phyloP scores from a whole-genome alignment of 2,113 vertebrate genomes.

The Drymodes brunneopygia region DNA sequence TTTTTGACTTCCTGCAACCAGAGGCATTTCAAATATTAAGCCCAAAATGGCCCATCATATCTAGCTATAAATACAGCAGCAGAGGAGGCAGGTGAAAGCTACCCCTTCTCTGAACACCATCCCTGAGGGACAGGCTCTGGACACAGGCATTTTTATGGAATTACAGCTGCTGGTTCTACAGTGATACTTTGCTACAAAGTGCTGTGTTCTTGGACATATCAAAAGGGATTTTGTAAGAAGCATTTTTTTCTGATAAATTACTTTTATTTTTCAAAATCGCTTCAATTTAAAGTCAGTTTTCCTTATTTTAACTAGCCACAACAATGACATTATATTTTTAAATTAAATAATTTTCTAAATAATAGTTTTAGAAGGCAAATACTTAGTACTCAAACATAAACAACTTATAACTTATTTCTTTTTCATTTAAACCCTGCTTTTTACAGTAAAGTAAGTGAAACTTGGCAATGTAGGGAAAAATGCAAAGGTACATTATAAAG shows the following conservation, averaged over 20 bases:
- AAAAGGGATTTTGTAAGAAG: not conserved
- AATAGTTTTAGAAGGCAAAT: constrained; percentile 14
- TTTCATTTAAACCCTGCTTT: not conserved
- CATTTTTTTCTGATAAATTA: constrained; percentile 32
- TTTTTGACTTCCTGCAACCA: not conserved
- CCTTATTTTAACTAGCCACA: not conserved
- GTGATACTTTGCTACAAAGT: not conserved
- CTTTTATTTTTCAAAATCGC: constrained; percentile 40
- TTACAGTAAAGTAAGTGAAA: not conserved
- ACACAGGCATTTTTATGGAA: accelerated
- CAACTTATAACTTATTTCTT: not conserved
- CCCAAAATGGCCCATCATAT: not conserved
- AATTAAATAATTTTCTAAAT: not conserved
- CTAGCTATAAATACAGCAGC: not conserved
- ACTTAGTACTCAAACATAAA: not conserved
- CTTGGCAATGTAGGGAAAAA: constrained; percentile 29
- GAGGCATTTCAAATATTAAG: not conserved
- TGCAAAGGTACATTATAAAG: not conserved
- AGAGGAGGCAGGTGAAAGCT: not conserved
- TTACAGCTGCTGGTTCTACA: not conserved
- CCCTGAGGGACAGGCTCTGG: accelerated
- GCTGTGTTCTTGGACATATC: not conserved
- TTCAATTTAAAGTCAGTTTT: constrained; percentile 4
- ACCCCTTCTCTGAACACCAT: not conserved
- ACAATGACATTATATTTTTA: not conserved